A percentile compares a stretch with the other conserved stretches of the same genome.
Evolutionary conservation across 1,140 invertebrate genomes (phyloP).

Genomic region (Limonius californicus): DNA sequence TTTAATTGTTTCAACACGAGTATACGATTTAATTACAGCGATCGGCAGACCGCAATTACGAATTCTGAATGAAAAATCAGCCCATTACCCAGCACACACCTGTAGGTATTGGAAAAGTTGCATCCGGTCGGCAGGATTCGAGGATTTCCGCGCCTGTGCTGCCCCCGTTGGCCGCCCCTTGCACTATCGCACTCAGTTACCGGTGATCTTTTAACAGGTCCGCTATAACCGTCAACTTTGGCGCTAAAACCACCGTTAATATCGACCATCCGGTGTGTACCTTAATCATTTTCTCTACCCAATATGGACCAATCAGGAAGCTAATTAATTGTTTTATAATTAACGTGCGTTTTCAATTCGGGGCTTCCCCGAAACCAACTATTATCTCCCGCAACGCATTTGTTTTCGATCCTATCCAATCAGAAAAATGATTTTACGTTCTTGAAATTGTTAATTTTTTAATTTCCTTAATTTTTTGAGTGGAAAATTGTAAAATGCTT

Average conservation of each 20-base stretch:
- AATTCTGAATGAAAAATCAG: no score
- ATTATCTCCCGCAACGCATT: neutral
- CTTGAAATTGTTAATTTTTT: neutral
- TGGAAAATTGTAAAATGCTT: neutral
- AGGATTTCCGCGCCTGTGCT: slow-evolving; percentile 23
- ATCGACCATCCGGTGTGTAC: neutral
- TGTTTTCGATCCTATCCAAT: no score
- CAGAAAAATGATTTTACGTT: neutral
- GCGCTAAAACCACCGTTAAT: slow-evolving; percentile 10
- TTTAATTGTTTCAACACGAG: no score
- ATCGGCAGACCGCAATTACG: no score
- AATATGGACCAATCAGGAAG: neutral
- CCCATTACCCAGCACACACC: no score
- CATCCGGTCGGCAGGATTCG: slow-evolving; percentile 29
- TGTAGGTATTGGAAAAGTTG: slow-evolving; percentile 35
- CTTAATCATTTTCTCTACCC: neutral
- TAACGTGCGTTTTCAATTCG: slow-evolving; percentile 10
- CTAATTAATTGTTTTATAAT: neutral
- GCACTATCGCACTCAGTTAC: slow-evolving; percentile 15
- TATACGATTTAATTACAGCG: no score
- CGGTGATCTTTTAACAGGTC: slow-evolving; percentile 18
- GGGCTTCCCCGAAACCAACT: no score
- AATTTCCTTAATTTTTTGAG: neutral
- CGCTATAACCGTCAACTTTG: slow-evolving; percentile 12
- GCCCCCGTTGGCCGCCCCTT: slow-evolving; percentile 19